These are phyloP conservation scores for Anhinga rufa DNA, from an alignment of 2,113 vertebrate species.

Conservation along the genomic window DNA sequence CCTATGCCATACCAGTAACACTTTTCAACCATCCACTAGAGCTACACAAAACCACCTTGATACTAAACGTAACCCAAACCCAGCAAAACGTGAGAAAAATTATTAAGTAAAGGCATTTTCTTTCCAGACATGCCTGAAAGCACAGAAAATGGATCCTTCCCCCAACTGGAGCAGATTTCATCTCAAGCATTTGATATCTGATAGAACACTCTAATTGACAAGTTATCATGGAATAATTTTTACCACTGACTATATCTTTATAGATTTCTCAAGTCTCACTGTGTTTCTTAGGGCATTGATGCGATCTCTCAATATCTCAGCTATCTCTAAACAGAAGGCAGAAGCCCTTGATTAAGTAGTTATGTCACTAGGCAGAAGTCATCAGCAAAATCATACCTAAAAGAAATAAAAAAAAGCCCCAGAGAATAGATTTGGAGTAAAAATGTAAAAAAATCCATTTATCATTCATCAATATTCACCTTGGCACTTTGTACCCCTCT, in stretches of 20 bases:
- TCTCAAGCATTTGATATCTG: neutral
- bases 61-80: neutral
- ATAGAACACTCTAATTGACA: slow-evolving; percentile 29
- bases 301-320: neutral
- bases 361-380: neutral
- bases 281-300: slow-evolving; percentile 27
- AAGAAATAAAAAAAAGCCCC: neutral
- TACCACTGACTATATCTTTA: slow-evolving; percentile 16
- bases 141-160: neutral
- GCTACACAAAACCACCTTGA: neutral
- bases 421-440: neutral
- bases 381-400: neutral
- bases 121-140: slow-evolving; percentile 4
- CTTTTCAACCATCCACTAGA: neutral
- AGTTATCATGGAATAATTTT: slow-evolving; percentile 40
- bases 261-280: slow-evolving; percentile 15
- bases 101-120: neutral
- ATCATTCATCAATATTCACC: neutral
- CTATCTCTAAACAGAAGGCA: slow-evolving; percentile 17
- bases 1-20: neutral
- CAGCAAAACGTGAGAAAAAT: neutral
- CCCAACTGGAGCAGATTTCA: slow-evolving; percentile 12
- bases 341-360: slow-evolving; percentile 29
- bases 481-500: neutral
- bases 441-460: neutral